Evolutionary conservation across 2,113 vertebrate genomes (phyloP), one percentile per base, ranked within the genome.

Genomic region (Phasianus colchicus): DNA sequence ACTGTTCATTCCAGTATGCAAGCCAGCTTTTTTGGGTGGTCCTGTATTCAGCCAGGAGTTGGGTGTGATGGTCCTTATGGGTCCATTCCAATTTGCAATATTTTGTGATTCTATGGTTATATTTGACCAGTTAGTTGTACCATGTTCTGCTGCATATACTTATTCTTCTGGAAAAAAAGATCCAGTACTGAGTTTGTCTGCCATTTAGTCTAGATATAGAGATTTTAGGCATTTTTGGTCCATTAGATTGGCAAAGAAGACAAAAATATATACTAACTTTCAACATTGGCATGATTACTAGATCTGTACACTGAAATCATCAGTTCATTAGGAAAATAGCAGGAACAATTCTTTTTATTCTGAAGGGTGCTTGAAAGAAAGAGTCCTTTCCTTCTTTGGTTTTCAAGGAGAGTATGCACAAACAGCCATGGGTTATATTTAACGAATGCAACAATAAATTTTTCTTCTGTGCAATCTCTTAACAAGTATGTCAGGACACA

Each of bases 361-460:
- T 88, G 78, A 91, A 91, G 61, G 22, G 69, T 91, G 32, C 96
- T 85, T 96, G 77, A 96, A 69, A 88, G 57, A 84, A 78, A 90
- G 76, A 60, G 64, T 88, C 77, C 86, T 94, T 77, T 76, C 43
- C 81, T 95, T 93, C 63, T 64, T 83, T 54, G 70, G 66, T 70
- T 94, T 93, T 92, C 81, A 90, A 90, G 77, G 63, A 79, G 85
- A 93, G 25, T 63, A 45, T 42, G 69, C 47, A 64, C 36, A 38
- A 90, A 80, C 74, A 93, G 42, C 58, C 66, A 20, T 76, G 83
- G 70, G 45, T 86, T 92, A 86, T 91, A 89, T 92, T 94, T 95
- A 95, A 94, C 30, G 3, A 84, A 84, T 42, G 36, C 34, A 75
- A 64, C 70, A 92, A 88, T 54, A 90, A 85, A 82, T 48, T 55